phyloP scores from a whole-genome alignment of 2,797 vertebrate species.

The Lithobates sylvaticus region DNA sequence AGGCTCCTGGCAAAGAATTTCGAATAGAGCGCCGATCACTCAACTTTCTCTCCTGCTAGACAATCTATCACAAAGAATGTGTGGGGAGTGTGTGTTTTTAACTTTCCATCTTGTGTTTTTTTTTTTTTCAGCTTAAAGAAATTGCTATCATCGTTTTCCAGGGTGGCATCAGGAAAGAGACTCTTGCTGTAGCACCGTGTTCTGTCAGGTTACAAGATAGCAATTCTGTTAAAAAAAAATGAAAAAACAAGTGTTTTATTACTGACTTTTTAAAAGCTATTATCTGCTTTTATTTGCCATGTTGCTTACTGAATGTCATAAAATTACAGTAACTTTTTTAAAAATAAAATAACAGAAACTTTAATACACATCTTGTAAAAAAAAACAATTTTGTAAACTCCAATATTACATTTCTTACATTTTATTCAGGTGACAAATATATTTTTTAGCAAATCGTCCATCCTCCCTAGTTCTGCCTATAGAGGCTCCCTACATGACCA shows the following conservation, averaged over 20 bases:
- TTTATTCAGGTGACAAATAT: too few species aligned
- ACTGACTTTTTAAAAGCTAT: background rate
- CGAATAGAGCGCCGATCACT: conserved; percentile 64
- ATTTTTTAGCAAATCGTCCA: background rate
- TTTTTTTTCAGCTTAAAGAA: conserved; percentile 59
- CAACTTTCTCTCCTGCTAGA: conserved; percentile 58
- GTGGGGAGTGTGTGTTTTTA: conserved; percentile 58
- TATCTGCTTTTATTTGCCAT: background rate
- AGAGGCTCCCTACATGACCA: too few species aligned
- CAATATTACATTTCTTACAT: background rate
- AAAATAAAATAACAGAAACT: background rate
- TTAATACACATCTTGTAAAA: background rate
- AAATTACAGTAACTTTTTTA: background rate
- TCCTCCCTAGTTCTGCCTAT: background rate
- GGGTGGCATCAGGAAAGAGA: conserved; percentile 42
- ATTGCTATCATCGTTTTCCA: conserved; percentile 59
- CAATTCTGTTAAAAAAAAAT: conserved; percentile 25
- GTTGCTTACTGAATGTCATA: background rate
- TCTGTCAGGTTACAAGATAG: conserved; percentile 39
- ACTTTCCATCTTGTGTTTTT: conserved; percentile 57
- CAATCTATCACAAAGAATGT: conserved; percentile 59
- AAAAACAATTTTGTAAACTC: background rate
- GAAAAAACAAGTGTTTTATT: background rate
- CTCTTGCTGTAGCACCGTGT: conserved; percentile 23
- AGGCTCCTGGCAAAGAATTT: conserved; percentile 61